Percentiles rank a stretch among this genome's conserved stretches.
These are phyloP conservation scores for Fulica atra DNA, from an alignment of 2,113 vertebrate species.

Conservation along the genomic window DNA sequence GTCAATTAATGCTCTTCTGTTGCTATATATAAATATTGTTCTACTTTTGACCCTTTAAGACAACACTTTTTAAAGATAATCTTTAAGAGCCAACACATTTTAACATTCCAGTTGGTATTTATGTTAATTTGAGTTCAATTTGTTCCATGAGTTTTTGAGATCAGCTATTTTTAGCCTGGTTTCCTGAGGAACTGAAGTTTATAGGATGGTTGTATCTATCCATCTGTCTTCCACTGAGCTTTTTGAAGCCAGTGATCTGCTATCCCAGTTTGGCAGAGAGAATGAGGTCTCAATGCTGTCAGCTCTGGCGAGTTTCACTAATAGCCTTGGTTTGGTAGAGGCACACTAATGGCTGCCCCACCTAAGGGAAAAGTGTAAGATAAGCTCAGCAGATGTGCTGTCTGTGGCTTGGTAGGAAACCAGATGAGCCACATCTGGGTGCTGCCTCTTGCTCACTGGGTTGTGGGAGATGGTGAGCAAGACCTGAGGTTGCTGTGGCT, in stretches of 20 bases:
- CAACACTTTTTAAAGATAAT: background rate
- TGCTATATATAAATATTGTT: background rate
- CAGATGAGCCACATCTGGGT: background rate
- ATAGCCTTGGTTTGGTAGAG: background rate
- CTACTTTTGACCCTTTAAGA: slow-evolving; percentile 2
- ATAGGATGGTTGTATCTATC: slow-evolving; percentile 21
- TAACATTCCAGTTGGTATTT: slow-evolving; percentile 50
- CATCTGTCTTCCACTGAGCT: slow-evolving; percentile 33
- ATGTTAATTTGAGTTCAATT: slow-evolving; percentile 52
- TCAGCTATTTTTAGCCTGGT: slow-evolving; percentile 49
- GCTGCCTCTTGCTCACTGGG: background rate
- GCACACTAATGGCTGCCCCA: background rate
- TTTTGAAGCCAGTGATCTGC: background rate
- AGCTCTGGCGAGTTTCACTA: background rate
- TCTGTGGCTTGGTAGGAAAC: background rate
- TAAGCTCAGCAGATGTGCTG: background rate
- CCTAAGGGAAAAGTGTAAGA: background rate
- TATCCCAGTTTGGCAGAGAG: background rate
- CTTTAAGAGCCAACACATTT: background rate
- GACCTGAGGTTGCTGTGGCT: background rate
- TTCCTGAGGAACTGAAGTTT: slow-evolving; percentile 61
- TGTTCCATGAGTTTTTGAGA: slow-evolving; percentile 15
- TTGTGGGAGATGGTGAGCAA: background rate
- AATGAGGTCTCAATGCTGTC: background rate
- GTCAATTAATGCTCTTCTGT: background rate